Evolutionary conservation across 2,797 vertebrate species (phyloP).

Genomic region (Microchirus variegatus): DNA sequence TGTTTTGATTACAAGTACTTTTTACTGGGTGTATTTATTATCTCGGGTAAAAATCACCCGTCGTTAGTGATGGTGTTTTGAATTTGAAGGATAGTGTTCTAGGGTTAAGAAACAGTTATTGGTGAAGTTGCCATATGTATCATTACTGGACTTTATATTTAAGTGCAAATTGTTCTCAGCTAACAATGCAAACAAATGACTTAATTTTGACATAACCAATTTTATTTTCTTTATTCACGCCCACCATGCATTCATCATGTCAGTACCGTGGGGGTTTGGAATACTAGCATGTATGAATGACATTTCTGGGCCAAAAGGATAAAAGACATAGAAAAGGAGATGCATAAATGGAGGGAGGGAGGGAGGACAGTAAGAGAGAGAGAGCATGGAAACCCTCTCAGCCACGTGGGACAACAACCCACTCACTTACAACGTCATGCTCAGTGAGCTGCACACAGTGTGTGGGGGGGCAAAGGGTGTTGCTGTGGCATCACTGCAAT

Average conservation of each 20-base stretch:
- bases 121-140: too few relatives aligned
- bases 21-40: too few relatives aligned
- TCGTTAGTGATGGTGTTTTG: too few relatives aligned
- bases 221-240: conserved; percentile 7
- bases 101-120: too few relatives aligned
- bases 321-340: conserved; percentile 30
- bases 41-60: too few relatives aligned
- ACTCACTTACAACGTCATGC: conserved; percentile 51
- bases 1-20: too few relatives aligned
- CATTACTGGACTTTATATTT: too few relatives aligned
- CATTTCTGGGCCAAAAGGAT: conserved; percentile 63
- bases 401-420: conserved; percentile 38
- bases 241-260: conserved; percentile 11
- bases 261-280: conserved; percentile 12
- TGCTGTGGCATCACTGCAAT: background rate
- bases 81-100: too few relatives aligned
- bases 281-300: conserved; percentile 42
- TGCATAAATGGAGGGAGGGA: conserved; percentile 17
- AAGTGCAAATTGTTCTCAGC: background rate
- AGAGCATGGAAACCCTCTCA: conserved; percentile 64
- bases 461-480: conserved; percentile 48
- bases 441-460: conserved; percentile 52
- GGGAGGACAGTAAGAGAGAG: conserved; percentile 10
- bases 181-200: too few relatives aligned
- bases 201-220: too few relatives aligned